Conservation (phyloP, 2,888 invertebrate species). For the Cheilosia urbana region DNA sequence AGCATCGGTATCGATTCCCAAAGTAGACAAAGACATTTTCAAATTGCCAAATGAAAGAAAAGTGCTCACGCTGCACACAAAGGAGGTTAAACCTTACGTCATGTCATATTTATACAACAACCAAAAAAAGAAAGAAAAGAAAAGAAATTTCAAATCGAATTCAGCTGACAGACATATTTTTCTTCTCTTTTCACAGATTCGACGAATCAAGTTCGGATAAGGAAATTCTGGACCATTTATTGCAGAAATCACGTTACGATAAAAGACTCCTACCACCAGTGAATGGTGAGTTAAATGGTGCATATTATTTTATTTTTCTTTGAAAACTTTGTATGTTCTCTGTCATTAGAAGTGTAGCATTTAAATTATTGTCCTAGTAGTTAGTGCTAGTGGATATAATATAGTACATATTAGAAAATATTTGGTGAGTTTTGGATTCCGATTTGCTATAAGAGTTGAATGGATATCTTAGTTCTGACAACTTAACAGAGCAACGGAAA, state of each 20-base stretch:
- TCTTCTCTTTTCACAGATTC: conserved; percentile 86
- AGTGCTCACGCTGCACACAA: conserved; percentile 13
- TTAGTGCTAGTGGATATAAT: too few species aligned
- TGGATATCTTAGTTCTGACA: too few species aligned
- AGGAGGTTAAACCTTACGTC: background rate
- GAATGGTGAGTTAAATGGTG: conserved; percentile 87
- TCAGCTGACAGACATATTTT: conserved; percentile 25
- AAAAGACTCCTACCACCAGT: conserved; percentile 96
- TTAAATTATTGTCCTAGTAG: background rate
- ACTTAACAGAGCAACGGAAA: too few species aligned
- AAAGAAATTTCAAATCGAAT: conserved; percentile 14
- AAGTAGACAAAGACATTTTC: background rate
- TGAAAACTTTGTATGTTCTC: background rate
- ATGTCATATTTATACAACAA: background rate
- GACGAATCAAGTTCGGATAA: conserved; percentile 96
- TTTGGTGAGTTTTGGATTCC: too few species aligned
- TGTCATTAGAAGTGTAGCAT: background rate
- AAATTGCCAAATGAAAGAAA: conserved; percentile 6
- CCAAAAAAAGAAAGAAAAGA: background rate
- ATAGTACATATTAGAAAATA: too few species aligned
- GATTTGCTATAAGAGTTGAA: too few species aligned
- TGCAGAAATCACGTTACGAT: conserved; percentile 95
- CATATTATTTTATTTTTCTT: background rate
- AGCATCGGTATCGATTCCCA: background rate
- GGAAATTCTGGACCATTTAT: conserved; percentile 95